phyloP scores from a whole-genome alignment of 2,797 vertebrate species.

The Trachops cirrhosus region DNA sequence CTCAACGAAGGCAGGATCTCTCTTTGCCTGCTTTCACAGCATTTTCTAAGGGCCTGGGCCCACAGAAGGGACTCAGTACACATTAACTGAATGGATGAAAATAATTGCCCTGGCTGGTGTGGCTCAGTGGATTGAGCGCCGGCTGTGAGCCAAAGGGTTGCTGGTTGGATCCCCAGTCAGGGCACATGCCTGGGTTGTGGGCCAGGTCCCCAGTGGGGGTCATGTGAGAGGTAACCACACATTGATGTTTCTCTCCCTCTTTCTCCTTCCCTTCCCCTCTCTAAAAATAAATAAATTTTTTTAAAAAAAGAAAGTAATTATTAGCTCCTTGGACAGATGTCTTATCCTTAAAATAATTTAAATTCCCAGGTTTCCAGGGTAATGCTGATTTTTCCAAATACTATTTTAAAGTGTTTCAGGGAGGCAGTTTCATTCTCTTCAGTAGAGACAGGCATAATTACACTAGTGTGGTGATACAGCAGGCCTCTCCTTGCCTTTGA shows the following conservation, averaged over 20 bases:
- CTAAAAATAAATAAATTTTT: too few relatives aligned
- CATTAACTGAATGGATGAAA: neutral
- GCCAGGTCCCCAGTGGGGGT: too few relatives aligned
- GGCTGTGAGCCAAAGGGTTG: too few relatives aligned
- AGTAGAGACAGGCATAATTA: neutral
- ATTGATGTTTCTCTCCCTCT: too few relatives aligned
- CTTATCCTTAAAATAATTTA: neutral
- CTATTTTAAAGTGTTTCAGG: neutral
- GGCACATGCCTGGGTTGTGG: too few relatives aligned
- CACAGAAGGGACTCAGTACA: neutral
- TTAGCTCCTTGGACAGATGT: neutral
- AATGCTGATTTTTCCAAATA: slow-evolving; percentile 16
- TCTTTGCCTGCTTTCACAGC: neutral
- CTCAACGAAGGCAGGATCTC: neutral
- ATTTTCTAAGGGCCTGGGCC: neutral
- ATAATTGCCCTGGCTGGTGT: too few relatives aligned
- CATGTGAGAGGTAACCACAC: too few relatives aligned
- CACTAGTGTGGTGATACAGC: neutral
- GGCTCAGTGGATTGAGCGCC: too few relatives aligned
- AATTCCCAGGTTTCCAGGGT: neutral
- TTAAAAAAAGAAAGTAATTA: too few relatives aligned
- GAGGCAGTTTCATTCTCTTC: neutral
- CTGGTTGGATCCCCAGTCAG: too few relatives aligned
- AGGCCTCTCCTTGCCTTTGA: neutral
- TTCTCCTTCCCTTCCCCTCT: too few relatives aligned